A percentile compares a stretch with the other conserved stretches of the same genome.
Evolutionary conservation across 35 echinoderm and acorn worm genomes (phyloP).

Genomic region (Ophiothrix spiculata): DNA sequence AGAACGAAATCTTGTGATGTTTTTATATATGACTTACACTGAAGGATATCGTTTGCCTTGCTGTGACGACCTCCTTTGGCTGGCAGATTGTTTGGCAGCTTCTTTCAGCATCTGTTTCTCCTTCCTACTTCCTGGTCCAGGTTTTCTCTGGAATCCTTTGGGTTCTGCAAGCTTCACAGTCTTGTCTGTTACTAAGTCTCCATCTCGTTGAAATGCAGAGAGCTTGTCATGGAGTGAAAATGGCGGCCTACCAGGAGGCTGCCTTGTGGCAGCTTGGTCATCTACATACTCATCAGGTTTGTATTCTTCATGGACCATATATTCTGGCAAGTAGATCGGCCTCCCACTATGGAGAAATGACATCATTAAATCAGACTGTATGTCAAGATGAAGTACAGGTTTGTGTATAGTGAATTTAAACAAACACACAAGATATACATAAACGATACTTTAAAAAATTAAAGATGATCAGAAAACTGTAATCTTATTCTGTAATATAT

Average conservation of each 20-base stretch:
- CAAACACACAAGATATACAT: too few relatives aligned
- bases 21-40: neutral
- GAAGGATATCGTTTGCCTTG: neutral
- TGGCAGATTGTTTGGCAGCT: slow-evolving; percentile 17
- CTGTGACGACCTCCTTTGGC: neutral
- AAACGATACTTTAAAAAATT: too few relatives aligned
- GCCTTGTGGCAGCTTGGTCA: slow-evolving; percentile 6
- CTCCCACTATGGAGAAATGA: neutral
- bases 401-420: too few relatives aligned
- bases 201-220: slow-evolving; percentile 77
- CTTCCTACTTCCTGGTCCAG: slow-evolving; percentile 9
- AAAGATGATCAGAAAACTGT: too few relatives aligned
- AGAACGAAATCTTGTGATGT: too few relatives aligned
- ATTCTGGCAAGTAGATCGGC: slow-evolving; percentile 77
- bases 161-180: slow-evolving; percentile 74
- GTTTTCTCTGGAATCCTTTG: slow-evolving; percentile 30
- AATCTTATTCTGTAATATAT: too few relatives aligned
- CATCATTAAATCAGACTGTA: too few relatives aligned
- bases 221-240: slow-evolving; percentile 81
- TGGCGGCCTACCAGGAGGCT: slow-evolving; percentile 37
- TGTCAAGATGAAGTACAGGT: too few relatives aligned
- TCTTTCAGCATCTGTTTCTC: slow-evolving; percentile 15
- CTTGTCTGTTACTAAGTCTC: slow-evolving; percentile 74
- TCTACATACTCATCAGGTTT: slow-evolving; percentile 33
- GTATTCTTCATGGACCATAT: slow-evolving; percentile 95